Evolutionary conservation across 2,888 invertebrate genomes (phyloP), one percentile per base, ranked within the genome.

Genomic region (Trilocha varians): DNA sequence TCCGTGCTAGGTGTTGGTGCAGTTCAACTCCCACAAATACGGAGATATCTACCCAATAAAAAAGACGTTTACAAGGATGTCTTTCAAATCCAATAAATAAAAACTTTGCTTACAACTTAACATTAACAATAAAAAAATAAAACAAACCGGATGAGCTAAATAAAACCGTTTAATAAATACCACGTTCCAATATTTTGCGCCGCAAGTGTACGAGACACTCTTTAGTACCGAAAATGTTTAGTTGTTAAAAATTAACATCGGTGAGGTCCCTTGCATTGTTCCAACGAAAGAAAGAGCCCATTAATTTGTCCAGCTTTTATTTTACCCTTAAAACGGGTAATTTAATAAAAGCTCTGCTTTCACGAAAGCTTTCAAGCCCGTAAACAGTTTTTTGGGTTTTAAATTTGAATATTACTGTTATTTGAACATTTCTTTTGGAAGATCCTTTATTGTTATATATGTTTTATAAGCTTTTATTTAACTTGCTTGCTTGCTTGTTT

Each of bases 191-290:
- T 13, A 8, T 35, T 13, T n/a, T 25, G 18, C 9, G n/a, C 42
- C 47, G 9, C 41, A 41, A 53, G 37, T 61, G 60, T 55, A 56
- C 36, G 42, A 50, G 53, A 58, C 51, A 55, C 55, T 57, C n/a
- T 57, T 50, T 46, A 51, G 57, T 56, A 58, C 59, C 64, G 64
- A 69, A 73, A 78, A 74, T 71, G 70, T 72, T 73, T 70, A 70
- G 70, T 72, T 62, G 68, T 65, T 59, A 52, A 59, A 57, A 70
- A 78, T 78, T 78, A 57, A 69, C 78, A 77, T 78, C 70, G 62
- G 62, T 64, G 61, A 63, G 63, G 61, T 57, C 62, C 63, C 55
- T 50, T 40, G 44, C 44, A 52, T 48, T 49, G 51, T 47, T 43
- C 45, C 42, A 42, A 41, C 38, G 42, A 34, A 53, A 46, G 51